These are phyloP conservation scores for Hetaerina titia DNA, from an alignment of 2,888 invertebrate genomes.

Conservation along the genomic window DNA sequence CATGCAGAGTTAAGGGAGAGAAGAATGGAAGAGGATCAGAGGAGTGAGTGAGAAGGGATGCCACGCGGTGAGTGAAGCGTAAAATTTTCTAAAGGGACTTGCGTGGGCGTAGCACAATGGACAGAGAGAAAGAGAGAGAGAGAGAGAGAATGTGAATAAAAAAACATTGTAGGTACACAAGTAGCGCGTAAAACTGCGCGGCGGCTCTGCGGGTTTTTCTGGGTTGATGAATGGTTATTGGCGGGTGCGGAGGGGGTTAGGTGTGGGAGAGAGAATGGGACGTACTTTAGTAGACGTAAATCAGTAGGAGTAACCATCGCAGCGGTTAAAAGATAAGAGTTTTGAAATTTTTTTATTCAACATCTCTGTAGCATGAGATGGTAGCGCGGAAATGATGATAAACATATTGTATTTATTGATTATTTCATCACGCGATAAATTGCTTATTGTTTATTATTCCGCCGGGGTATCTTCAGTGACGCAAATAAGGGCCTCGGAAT, in stretches of 20 bases:
- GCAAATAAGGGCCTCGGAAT: neutral
- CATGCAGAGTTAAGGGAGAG: too few species aligned
- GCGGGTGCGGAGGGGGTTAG: neutral
- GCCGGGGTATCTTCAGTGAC: neutral
- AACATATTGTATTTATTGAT: neutral
- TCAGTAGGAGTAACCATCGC: neutral
- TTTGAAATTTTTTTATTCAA: neutral
- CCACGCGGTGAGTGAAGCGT: neutral
- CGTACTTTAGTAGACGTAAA: neutral
- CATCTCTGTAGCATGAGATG: neutral
- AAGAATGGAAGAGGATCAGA: too few species aligned
- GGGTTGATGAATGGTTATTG: neutral
- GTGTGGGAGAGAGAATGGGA: neutral
- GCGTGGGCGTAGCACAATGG: neutral
- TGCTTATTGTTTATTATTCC: neutral
- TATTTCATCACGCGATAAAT: neutral
- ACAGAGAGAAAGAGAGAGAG: neutral
- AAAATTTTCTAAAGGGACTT: neutral
- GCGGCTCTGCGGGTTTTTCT: neutral
- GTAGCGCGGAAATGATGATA: neutral
- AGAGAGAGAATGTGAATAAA: neutral
- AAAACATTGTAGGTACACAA: neutral
- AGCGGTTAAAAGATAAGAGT: neutral
- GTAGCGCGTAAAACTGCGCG: neutral
- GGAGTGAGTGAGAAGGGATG: neutral